Conservation (phyloP, 2,113 vertebrate genomes). For the Onychostruthus taczanowskii region DNA sequence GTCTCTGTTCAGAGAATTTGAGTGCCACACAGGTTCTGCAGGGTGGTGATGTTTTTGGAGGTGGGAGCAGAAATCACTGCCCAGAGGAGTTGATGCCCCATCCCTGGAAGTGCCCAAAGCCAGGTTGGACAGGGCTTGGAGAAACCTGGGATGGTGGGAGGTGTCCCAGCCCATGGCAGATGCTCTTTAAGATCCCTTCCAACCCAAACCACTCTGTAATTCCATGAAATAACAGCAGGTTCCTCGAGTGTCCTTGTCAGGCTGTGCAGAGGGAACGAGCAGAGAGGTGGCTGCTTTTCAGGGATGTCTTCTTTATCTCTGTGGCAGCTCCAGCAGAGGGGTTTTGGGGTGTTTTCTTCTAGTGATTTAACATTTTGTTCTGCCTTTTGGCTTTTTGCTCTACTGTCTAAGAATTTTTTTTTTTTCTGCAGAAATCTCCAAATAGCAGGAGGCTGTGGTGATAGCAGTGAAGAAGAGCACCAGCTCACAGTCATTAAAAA, state of each 20-base stretch:
- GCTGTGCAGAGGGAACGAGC: background rate
- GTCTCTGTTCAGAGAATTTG: background rate
- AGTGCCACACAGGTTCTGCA: background rate
- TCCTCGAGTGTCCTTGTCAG: background rate
- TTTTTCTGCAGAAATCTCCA: background rate
- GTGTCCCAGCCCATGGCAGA: background rate
- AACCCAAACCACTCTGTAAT: background rate
- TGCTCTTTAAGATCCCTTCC: background rate
- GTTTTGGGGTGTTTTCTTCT: background rate
- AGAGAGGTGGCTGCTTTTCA: background rate
- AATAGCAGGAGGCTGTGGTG: background rate
- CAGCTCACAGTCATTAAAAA: conserved; percentile 21
- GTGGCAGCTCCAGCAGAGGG: background rate
- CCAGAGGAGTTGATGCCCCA: background rate
- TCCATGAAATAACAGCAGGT: background rate
- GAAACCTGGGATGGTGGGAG: background rate
- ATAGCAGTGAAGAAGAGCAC: background rate
- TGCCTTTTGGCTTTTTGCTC: conserved; percentile 50
- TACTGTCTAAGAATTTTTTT: background rate
- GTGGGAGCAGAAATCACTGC: background rate
- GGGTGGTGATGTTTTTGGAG: background rate
- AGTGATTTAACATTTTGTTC: background rate
- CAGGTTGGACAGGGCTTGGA: rapidly evolving
- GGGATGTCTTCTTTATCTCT: background rate
- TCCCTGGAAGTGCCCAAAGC: background rate